Evolutionary conservation across 2,888 invertebrate genomes (phyloP), one percentile per base, ranked within the genome.

Genomic region (Eupithecia insigniata): DNA sequence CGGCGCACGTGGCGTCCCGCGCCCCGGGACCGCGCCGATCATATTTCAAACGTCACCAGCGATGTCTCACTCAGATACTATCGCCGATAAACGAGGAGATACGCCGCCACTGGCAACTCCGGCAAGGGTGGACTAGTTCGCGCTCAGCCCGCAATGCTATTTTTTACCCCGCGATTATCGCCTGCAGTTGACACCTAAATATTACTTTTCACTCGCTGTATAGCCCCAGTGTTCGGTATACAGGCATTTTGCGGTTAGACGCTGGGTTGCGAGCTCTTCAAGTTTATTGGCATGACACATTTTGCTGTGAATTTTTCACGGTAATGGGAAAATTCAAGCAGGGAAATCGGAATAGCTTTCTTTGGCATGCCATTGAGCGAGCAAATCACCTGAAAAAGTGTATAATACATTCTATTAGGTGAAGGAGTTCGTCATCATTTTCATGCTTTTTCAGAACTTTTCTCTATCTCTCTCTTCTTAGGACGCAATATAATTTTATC

Each of bases 1-100:
- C 92, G 90, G 80, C 90, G 92, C 94, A 94, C 94, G 94, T 92
- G 92, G 90, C 92, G 82, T 85, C 89, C 87, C 55, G 89, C 88
- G 85, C 90, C 88, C 84, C 78, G 93, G 92, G 93, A 92, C 92
- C 88, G 87, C 90, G 88, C 89, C 89, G 93, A 93, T 94, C 93
- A 94, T 94, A 94, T 94, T 94, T 94, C 94, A 94, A 94, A 93
- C 91, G 94, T 94, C 94, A 94, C 90, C 90, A 86, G 89, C 92
- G 93, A 94, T 94, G 94, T 94, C 93, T 94, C 93, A 92, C 93
- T 94, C 93, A 91, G 94, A 94, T 94, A 92, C 92, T 90, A 93
- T 92, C 93, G 89, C 88, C 92, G 93, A 93, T 93, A 92, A 92
- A 92, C 91, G 91, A 84, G 89, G 83, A 88, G 90, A 89, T 90